Evolutionary conservation across 2,888 invertebrate species (phyloP).

Genomic region (Amorpha juglandis): DNA sequence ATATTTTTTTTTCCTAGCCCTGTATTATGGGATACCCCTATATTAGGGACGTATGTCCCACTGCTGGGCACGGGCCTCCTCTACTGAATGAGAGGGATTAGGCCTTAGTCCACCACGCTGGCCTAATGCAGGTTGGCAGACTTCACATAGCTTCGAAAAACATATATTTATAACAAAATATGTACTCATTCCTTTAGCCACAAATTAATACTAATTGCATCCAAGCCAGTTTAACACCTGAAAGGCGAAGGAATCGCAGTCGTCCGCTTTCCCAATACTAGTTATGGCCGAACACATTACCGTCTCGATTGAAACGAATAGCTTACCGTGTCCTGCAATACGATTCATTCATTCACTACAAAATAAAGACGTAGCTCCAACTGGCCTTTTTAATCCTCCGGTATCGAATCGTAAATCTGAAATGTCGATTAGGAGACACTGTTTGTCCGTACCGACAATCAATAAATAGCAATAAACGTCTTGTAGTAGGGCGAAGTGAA

Average conservation of each 20-base stretch:
- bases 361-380: slow-evolving; percentile 51
- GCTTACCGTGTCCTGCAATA: slow-evolving; percentile 42
- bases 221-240: neutral
- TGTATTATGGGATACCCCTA: too few species aligned
- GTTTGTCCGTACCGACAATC: slow-evolving; percentile 48
- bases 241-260: neutral
- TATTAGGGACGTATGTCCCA: too few species aligned
- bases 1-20: too few species aligned
- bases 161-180: neutral
- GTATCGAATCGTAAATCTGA: slow-evolving; percentile 59
- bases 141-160: too few species aligned
- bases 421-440: slow-evolving; percentile 59
- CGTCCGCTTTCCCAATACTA: slow-evolving; percentile 16
- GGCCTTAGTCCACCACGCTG: too few species aligned
- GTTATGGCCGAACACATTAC: slow-evolving; percentile 41
- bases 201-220: slow-evolving; percentile 1
- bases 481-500: slow-evolving; percentile 23
- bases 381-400: slow-evolving; percentile 59
- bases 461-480: slow-evolving; percentile 66
- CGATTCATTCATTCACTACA: slow-evolving; percentile 41
- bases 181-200: neutral
- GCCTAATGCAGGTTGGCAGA: too few species aligned
- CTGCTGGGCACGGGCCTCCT: too few species aligned
- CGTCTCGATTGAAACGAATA: slow-evolving; percentile 37
- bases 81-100: too few species aligned